Evolutionary conservation across 2,888 invertebrate genomes (phyloP).

Genomic region (Lasioglossum marginatum): DNA sequence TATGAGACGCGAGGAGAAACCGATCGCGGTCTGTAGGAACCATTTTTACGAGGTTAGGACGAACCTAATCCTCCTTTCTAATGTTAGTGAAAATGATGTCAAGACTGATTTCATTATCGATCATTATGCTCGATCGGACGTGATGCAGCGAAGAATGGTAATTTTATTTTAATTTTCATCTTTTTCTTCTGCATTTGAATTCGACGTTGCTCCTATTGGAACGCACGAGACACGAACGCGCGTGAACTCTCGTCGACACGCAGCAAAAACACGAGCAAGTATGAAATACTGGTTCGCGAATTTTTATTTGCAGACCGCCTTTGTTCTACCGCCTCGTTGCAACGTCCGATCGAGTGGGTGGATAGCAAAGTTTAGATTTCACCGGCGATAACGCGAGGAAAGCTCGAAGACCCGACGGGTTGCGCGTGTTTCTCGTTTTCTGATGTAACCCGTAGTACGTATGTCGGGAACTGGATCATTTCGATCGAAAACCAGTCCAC

Average conservation of each 20-base stretch:
- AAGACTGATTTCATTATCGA: background rate
- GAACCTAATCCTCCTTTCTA: background rate
- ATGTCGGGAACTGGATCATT: slow-evolving; percentile 72
- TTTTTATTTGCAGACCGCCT: background rate
- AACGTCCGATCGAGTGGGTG: slow-evolving; percentile 1
- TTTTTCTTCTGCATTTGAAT: background rate
- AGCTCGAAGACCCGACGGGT: background rate
- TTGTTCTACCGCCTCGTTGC: background rate
- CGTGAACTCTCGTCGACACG: background rate
- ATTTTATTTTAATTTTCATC: background rate
- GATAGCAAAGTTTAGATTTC: slow-evolving; percentile 12
- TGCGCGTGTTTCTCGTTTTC: slow-evolving; percentile 56
- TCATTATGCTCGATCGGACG: background rate
- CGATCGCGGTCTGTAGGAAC: background rate
- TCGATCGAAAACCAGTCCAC: slow-evolving; percentile 64
- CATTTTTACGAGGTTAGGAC: background rate
- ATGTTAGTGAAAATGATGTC: background rate
- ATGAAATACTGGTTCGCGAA: background rate
- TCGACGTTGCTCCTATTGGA: background rate
- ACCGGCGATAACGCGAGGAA: slow-evolving; percentile 11
- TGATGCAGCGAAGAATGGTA: background rate
- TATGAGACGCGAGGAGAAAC: background rate
- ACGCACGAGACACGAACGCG: background rate
- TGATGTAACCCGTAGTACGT: slow-evolving; percentile 67
- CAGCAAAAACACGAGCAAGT: slow-evolving; percentile 14